Evolutionary conservation across 1,140 invertebrate genomes (phyloP).

Genomic region (Drosophila guanche): DNA sequence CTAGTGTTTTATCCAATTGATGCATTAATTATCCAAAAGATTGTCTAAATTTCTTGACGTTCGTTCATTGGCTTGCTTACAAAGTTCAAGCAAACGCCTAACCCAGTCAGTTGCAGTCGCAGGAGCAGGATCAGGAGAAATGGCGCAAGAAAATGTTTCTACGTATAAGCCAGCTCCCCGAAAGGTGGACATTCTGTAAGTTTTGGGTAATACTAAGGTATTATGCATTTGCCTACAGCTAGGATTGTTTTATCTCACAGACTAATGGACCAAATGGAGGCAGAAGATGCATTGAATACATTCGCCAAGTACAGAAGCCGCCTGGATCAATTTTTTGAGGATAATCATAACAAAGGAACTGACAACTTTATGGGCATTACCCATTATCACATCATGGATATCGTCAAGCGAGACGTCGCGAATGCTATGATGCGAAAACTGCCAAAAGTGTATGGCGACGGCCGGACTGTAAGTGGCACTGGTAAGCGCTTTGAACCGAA

Average conservation of each 20-base stretch:
- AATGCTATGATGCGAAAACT: conserved; percentile 58
- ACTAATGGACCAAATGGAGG: conserved; percentile 52
- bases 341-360: conserved; percentile 36
- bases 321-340: conserved; percentile 54
- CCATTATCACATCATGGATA: conserved; percentile 39
- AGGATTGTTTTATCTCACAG: conserved; percentile 35
- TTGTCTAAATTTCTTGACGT: no score
- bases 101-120: no score
- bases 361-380: conserved; percentile 48
- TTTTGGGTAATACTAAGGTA: conserved; percentile 9
- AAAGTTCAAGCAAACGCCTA: no score
- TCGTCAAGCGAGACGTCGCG: conserved; percentile 42
- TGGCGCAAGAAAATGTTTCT: no score
- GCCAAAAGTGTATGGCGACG: conserved; percentile 34
- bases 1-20: no score
- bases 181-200: conserved; percentile 68
- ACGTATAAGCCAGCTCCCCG: conserved; percentile 24
- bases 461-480: conserved; percentile 44
- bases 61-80: no score
- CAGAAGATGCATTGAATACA: conserved; percentile 42
- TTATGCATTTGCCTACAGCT: conserved; percentile 15
- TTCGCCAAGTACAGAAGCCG: conserved; percentile 50
- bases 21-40: no score
- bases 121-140: no score
- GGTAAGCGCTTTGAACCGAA: not conserved